These are phyloP conservation scores for Galaxias olidus DNA, from an alignment of 2,797 vertebrate species.

Conservation along the genomic window DNA sequence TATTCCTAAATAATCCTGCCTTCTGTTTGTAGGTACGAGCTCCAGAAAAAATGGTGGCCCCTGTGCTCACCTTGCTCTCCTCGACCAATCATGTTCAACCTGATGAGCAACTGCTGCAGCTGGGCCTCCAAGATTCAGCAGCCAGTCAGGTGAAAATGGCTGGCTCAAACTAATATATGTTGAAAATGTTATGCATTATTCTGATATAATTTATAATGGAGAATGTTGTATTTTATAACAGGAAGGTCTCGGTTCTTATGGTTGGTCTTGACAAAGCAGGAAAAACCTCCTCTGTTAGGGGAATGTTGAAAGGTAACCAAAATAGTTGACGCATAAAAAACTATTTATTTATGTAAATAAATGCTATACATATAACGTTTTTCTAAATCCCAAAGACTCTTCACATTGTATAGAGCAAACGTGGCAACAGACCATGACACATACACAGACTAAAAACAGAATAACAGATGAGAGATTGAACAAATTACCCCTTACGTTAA, in stretches of 20 bases:
- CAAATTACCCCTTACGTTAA: too few species aligned
- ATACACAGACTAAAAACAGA: too few species aligned
- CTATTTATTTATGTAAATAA: not conserved
- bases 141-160: constrained; percentile 73
- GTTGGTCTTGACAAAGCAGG: constrained; percentile 85
- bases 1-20: constrained; percentile 17
- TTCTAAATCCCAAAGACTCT: not conserved
- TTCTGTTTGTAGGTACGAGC: constrained; percentile 64
- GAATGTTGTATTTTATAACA: constrained; percentile 43
- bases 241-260: constrained; percentile 80
- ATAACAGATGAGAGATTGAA: too few species aligned
- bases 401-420: not conserved
- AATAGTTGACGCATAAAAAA: not conserved
- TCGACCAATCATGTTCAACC: constrained; percentile 82
- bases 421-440: not conserved
- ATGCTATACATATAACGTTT: too few species aligned
- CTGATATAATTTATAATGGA: too few species aligned
- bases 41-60: constrained; percentile 77
- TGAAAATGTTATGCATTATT: not conserved
- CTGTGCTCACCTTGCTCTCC: constrained; percentile 66
- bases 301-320: constrained; percentile 78
- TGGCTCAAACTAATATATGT: not conserved
- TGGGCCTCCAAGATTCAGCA: constrained; percentile 78
- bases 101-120: constrained; percentile 83
- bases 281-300: constrained; percentile 80